Conservation (phyloP, 1,140 invertebrate genomes). For the Drosophila triauraria region DNA sequence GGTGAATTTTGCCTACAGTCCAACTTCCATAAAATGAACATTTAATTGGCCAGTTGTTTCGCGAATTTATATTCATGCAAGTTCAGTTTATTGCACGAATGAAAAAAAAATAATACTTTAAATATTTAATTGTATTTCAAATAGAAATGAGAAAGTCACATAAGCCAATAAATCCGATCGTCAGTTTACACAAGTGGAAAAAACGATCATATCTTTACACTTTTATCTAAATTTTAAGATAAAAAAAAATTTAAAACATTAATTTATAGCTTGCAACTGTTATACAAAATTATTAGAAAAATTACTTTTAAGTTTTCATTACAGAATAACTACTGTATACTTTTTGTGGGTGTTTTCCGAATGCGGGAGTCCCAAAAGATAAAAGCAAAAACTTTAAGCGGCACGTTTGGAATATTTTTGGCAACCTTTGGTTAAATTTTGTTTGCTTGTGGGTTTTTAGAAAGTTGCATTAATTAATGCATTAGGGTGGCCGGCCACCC, state of each 20-base stretch:
- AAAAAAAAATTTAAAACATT: too few species aligned
- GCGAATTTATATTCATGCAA: too few species aligned
- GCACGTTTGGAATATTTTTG: slow-evolving; percentile 49
- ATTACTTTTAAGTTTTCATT: background rate
- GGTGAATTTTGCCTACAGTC: slow-evolving; percentile 56
- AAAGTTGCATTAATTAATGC: slow-evolving; percentile 72
- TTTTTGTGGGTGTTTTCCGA: slow-evolving; percentile 4
- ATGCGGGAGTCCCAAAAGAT: slow-evolving; percentile 36
- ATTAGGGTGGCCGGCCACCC: slow-evolving; percentile 47
- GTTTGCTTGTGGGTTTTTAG: slow-evolving; percentile 40
- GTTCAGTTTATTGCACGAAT: too few species aligned
- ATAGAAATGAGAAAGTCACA: too few species aligned
- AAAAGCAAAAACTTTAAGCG: slow-evolving; percentile 63
- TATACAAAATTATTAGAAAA: background rate
- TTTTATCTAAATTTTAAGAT: too few species aligned
- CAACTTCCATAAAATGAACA: slow-evolving; percentile 1
- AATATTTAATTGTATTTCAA: too few species aligned
- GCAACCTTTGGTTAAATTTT: slow-evolving; percentile 33
- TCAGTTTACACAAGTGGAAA: too few species aligned
- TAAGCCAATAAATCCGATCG: too few species aligned
- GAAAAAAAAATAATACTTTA: too few species aligned
- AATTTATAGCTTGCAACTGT: too few species aligned
- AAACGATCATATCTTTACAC: too few species aligned
- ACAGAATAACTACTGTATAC: slow-evolving; percentile 8
- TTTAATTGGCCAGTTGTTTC: background rate